Evolutionary conservation across 2,113 vertebrate genomes (phyloP).

Genomic region (Mandrillus leucophaeus): DNA sequence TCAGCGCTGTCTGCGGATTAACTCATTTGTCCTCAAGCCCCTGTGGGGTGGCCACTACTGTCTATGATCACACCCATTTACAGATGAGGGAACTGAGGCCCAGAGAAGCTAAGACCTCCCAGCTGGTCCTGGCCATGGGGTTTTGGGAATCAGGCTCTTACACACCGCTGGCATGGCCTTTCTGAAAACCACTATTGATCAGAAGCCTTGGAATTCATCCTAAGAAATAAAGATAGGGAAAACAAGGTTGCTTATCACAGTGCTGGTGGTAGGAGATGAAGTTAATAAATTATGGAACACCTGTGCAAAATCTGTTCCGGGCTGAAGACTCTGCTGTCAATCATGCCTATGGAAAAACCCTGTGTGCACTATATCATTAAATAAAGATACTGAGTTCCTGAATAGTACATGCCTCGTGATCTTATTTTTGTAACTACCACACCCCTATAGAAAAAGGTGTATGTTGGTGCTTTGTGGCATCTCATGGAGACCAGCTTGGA

Average conservation of each 20-base stretch:
- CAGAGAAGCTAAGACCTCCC: not conserved
- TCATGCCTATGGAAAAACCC: not conserved
- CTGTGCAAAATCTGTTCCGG: not conserved
- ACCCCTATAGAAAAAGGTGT: not conserved
- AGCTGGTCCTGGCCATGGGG: accelerated
- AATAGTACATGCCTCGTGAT: not conserved
- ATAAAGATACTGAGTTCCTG: not conserved
- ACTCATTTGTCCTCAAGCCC: not conserved
- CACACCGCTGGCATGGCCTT: accelerated
- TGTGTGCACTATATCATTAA: not conserved
- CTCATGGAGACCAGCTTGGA: not conserved
- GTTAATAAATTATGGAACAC: not conserved
- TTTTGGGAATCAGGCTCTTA: not conserved
- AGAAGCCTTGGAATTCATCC: not conserved
- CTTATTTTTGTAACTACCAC: not conserved
- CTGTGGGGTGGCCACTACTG: not conserved
- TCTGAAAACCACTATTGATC: not conserved
- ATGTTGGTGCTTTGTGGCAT: accelerated
- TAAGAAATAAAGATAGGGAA: not conserved
- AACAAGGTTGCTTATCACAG: not conserved
- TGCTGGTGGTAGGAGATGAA: not conserved
- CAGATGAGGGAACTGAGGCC: not conserved
- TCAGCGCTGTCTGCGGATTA: not conserved
- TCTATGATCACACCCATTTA: too few species aligned
- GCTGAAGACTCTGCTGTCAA: not conserved